A percentile compares a stretch with the other conserved stretches of the same genome.
phyloP scores from a whole-genome alignment of 2,113 vertebrate genomes.

The Arothron firmamentum region DNA sequence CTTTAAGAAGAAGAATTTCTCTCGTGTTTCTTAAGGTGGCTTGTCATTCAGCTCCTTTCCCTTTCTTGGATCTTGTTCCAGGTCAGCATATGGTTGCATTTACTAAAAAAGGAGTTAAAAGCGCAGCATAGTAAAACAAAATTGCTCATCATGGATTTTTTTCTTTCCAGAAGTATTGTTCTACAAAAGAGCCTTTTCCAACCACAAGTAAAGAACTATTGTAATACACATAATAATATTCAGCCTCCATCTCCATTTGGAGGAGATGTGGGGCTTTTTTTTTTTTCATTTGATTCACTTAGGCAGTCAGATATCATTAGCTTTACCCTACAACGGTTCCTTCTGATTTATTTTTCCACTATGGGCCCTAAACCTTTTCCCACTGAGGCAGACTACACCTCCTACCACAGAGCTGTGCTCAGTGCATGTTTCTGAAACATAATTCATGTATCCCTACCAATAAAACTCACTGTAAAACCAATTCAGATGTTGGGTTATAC shows the following conservation, averaged over 20 bases:
- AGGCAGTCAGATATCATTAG: conserved; percentile 55
- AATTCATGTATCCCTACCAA: conserved; percentile 4
- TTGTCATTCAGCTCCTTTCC: conserved; percentile 55
- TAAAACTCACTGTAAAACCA: conserved; percentile 13
- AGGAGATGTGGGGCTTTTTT: conserved; percentile 43
- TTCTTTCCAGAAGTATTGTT: conserved; percentile 35
- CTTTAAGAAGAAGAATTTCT: conserved; percentile 44
- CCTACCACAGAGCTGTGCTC: conserved; percentile 6
- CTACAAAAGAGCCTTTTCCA: conserved; percentile 43
- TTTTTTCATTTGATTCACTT: conserved; percentile 42
- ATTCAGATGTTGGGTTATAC: not conserved
- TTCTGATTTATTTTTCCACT: conserved; percentile 45
- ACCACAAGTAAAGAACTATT: conserved; percentile 56
- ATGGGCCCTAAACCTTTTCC: conserved; percentile 27
- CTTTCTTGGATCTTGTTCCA: conserved; percentile 51
- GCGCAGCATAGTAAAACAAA: conserved; percentile 61
- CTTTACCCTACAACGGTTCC: conserved; percentile 30
- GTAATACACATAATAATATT: conserved; percentile 56
- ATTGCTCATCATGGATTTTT: conserved; percentile 60
- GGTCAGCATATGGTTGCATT: conserved; percentile 68
- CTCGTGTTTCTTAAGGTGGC: conserved; percentile 56
- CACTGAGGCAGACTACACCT: conserved; percentile 12
- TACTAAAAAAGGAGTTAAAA: conserved; percentile 62
- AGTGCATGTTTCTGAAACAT: conserved; percentile 20
- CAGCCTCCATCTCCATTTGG: conserved; percentile 43